These are phyloP conservation scores for Petrophora chlorosata DNA, from an alignment of 2,888 invertebrate genomes.

Conservation along the genomic window DNA sequence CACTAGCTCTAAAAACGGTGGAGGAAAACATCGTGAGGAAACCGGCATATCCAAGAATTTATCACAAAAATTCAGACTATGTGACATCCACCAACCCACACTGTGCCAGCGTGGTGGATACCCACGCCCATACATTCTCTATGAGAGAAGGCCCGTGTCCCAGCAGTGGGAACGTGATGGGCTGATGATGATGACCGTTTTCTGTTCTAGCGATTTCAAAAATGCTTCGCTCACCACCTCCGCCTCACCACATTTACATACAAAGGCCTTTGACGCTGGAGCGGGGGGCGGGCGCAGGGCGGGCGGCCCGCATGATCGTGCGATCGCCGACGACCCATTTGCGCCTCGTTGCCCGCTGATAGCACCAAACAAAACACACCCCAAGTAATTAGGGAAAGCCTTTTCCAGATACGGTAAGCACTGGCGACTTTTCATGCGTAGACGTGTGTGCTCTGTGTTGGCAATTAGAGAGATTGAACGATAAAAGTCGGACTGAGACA, in stretches of 20 bases:
- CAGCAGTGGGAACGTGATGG: too few relatives aligned
- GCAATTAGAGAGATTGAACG: constrained; percentile 8
- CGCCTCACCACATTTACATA: constrained; percentile 52
- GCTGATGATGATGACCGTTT: not conserved
- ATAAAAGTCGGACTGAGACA: not conserved
- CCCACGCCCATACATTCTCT: too few relatives aligned
- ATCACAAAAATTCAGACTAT: too few relatives aligned
- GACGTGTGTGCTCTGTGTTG: constrained; percentile 21
- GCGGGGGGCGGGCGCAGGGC: constrained; percentile 55
- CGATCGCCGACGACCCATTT: constrained; percentile 79
- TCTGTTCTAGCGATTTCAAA: not conserved
- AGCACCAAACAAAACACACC: constrained; percentile 83
- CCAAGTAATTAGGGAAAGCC: constrained; percentile 83
- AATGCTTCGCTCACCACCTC: constrained; percentile 47
- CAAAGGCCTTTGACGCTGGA: constrained; percentile 80
- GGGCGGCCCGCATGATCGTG: constrained; percentile 81
- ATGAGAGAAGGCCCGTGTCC: too few relatives aligned
- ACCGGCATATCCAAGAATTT: too few relatives aligned
- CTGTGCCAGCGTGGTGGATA: too few relatives aligned
- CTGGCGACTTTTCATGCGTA: constrained; percentile 56
- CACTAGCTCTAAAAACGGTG: too few relatives aligned
- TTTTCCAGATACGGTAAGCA: constrained; percentile 81
- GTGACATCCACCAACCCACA: too few relatives aligned
- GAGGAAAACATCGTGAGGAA: too few relatives aligned
- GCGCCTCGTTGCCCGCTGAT: constrained; percentile 82